Conservation (phyloP, 2,797 vertebrate genomes). For the Micromesistius poutassou region DNA sequence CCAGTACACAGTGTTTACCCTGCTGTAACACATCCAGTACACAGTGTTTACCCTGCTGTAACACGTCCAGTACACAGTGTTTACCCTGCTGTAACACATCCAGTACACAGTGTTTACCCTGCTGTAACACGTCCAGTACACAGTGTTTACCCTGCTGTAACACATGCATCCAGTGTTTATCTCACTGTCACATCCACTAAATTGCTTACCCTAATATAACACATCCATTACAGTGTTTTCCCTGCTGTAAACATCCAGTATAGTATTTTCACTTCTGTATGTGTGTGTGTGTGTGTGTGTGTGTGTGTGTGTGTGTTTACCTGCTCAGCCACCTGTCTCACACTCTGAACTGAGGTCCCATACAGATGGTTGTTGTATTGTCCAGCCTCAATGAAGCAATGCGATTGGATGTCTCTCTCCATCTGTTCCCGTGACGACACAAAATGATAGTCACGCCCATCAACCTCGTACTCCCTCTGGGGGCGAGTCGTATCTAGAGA, state of each 20-base stretch:
- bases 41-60: neutral
- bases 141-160: neutral
- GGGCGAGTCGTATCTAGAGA: constrained; percentile 83
- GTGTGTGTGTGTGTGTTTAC: constrained; percentile 29
- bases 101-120: constrained; percentile 1
- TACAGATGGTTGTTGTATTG: constrained; percentile 92
- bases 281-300: neutral
- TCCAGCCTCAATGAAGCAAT: constrained; percentile 90
- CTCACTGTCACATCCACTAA: neutral
- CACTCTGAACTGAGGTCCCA: constrained; percentile 85
- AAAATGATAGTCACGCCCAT: constrained; percentile 89
- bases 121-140: neutral
- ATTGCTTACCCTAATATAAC: neutral
- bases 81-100: constrained; percentile 73
- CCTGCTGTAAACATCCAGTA: neutral
- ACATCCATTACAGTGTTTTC: neutral
- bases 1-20: neutral
- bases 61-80: constrained; percentile 92
- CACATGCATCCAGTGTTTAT: neutral
- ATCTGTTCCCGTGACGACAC: constrained; percentile 88
- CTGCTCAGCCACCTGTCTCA: constrained; percentile 63
- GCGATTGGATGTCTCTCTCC: constrained; percentile 89
- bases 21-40: neutral
- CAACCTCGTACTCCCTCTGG: constrained; percentile 84
- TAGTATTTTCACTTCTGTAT: neutral